Evolutionary conservation across 2,113 vertebrate genomes (phyloP).

Genomic region (Sterrhoptilus dennistouni): DNA sequence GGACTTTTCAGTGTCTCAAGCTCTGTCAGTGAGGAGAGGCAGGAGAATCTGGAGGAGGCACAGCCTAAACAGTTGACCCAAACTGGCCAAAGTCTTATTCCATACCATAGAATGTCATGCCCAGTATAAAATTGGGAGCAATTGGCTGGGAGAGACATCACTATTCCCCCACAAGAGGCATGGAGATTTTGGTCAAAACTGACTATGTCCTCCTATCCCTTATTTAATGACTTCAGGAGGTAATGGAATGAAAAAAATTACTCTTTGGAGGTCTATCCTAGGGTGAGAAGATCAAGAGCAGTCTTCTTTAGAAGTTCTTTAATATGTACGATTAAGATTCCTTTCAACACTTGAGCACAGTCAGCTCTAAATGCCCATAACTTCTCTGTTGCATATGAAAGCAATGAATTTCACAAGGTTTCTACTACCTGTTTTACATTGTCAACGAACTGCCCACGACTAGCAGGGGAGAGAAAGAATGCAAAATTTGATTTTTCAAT

Average conservation of each 20-base stretch:
- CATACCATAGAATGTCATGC: too few relatives aligned
- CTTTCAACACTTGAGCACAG: not conserved
- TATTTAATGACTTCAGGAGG: not conserved
- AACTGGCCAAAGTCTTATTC: not conserved
- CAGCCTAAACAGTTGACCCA: not conserved
- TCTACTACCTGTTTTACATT: not conserved
- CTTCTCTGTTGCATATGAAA: not conserved
- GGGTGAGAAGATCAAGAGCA: not conserved
- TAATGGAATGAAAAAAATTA: not conserved
- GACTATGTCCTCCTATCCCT: not conserved
- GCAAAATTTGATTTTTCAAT: not conserved
- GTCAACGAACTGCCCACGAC: not conserved
- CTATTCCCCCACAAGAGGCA: rapidly evolving
- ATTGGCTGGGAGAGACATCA: not conserved
- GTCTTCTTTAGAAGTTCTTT: not conserved
- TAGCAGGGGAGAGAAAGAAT: not conserved
- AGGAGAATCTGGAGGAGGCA: not conserved
- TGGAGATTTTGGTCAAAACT: not conserved
- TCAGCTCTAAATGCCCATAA: not conserved
- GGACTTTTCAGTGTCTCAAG: not conserved
- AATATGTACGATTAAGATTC: not conserved
- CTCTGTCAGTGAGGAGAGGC: not conserved
- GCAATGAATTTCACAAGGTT: not conserved
- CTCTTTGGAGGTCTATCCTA: not conserved
- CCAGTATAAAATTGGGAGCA: not conserved